phyloP scores from a whole-genome alignment of 2,113 vertebrate species.

The Triplophysa tibetana region DNA sequence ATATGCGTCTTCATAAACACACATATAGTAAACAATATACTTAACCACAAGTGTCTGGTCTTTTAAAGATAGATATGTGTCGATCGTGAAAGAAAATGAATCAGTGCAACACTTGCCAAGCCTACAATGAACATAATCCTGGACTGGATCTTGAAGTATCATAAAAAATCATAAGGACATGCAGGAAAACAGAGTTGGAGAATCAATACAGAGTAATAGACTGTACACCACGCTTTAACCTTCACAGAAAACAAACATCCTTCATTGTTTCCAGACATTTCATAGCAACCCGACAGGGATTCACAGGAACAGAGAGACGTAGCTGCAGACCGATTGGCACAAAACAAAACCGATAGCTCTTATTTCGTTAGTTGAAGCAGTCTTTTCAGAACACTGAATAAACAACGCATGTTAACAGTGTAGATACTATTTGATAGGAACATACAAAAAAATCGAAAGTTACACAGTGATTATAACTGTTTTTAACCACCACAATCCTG shows the following conservation, averaged over 20 bases:
- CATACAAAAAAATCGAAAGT: conserved; percentile 9
- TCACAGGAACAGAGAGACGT: conserved; percentile 58
- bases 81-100: conserved; percentile 53
- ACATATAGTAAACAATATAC: conserved; percentile 71
- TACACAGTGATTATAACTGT: conserved; percentile 50
- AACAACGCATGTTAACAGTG: background rate
- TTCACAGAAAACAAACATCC: conserved; percentile 52
- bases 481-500: background rate
- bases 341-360: conserved; percentile 47
- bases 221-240: conserved; percentile 45
- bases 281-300: conserved; percentile 32
- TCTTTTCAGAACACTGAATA: conserved; percentile 7
- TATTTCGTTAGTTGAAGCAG: conserved; percentile 27
- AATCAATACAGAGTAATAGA: conserved; percentile 49
- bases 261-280: conserved; percentile 44
- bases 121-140: conserved; percentile 47
- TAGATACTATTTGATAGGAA: background rate
- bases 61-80: conserved; percentile 67
- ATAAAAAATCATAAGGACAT: conserved; percentile 3
- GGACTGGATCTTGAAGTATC: conserved; percentile 25
- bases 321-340: conserved; percentile 69
- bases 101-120: conserved; percentile 52
- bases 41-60: conserved; percentile 80
- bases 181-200: conserved; percentile 48
- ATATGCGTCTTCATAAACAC: conserved; percentile 68